Evolutionary conservation across 2,888 invertebrate genomes (phyloP).

Genomic region (Hirtodrosophila histrioides): DNA sequence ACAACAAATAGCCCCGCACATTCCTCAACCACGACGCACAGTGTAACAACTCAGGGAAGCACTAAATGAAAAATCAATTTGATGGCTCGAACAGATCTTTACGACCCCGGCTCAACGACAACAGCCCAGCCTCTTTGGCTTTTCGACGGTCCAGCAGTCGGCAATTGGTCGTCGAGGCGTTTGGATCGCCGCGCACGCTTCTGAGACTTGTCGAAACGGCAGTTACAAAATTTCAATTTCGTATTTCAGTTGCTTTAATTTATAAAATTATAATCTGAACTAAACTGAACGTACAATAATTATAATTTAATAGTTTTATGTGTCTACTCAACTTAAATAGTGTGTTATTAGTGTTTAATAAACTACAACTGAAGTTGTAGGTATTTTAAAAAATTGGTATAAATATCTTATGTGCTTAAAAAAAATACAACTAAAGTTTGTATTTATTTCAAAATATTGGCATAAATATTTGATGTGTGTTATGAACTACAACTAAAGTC

Average conservation of each 20-base stretch:
- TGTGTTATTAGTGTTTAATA: not conserved
- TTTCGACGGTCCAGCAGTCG: slow-evolving; percentile 50
- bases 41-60: slow-evolving; percentile 47
- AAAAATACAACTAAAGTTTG: not conserved
- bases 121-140: slow-evolving; percentile 46
- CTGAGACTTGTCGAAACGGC: not conserved
- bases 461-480: slow-evolving; percentile 6
- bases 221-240: not conserved
- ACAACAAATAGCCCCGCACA: slow-evolving; percentile 22
- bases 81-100: slow-evolving; percentile 56
- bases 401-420: slow-evolving; percentile 2
- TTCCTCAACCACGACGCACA: slow-evolving; percentile 21
- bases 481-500: slow-evolving; percentile 1
- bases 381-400: slow-evolving; percentile 5
- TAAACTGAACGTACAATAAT: slow-evolving; percentile 6
- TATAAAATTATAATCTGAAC: slow-evolving; percentile 8
- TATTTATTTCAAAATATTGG: slow-evolving; percentile 1
- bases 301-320: not conserved
- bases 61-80: slow-evolving; percentile 74
- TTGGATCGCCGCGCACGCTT: slow-evolving; percentile 32
- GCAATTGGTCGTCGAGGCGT: slow-evolving; percentile 52
- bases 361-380: slow-evolving; percentile 1
- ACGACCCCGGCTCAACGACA: slow-evolving; percentile 34
- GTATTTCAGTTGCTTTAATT: slow-evolving; percentile 8
- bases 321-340: slow-evolving; percentile 12